These are phyloP conservation scores for Cinclus mexicanus DNA, from an alignment of 2,113 vertebrate genomes.

Conservation along the genomic window DNA sequence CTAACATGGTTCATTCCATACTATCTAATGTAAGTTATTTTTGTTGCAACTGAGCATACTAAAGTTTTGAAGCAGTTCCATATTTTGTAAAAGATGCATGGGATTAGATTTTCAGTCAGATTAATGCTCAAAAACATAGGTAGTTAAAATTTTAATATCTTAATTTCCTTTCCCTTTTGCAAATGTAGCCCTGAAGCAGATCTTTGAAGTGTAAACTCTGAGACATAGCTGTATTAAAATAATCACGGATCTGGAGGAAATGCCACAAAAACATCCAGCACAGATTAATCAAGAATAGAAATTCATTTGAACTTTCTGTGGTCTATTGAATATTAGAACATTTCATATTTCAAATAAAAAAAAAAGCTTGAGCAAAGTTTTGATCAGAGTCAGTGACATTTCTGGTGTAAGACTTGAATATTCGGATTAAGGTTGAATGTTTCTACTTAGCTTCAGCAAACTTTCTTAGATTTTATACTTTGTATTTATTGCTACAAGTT, in stretches of 20 bases:
- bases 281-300: slow-evolving; percentile 42
- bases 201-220: slow-evolving; percentile 49
- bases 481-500: not conserved
- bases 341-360: slow-evolving; percentile 32
- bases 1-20: not conserved
- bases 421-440: not conserved
- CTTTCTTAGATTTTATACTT: not conserved
- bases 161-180: slow-evolving; percentile 17
- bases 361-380: not conserved
- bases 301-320: slow-evolving; percentile 44
- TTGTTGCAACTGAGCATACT: not conserved
- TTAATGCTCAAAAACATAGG: not conserved
- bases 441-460: not conserved
- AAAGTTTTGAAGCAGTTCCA: not conserved
- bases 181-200: slow-evolving; percentile 19
- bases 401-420: slow-evolving; percentile 1
- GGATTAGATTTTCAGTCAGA: not conserved
- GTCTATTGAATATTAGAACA: slow-evolving; percentile 43
- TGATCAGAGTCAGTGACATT: slow-evolving; percentile 1
- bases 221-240: slow-evolving; percentile 43
- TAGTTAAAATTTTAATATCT: not conserved
- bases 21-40: not conserved
- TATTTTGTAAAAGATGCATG: not conserved
- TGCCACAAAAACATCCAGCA: not conserved
- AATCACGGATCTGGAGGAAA: slow-evolving; percentile 23